Conservation (phyloP, 2,888 invertebrate genomes). For the Emmelina monodactyla region DNA sequence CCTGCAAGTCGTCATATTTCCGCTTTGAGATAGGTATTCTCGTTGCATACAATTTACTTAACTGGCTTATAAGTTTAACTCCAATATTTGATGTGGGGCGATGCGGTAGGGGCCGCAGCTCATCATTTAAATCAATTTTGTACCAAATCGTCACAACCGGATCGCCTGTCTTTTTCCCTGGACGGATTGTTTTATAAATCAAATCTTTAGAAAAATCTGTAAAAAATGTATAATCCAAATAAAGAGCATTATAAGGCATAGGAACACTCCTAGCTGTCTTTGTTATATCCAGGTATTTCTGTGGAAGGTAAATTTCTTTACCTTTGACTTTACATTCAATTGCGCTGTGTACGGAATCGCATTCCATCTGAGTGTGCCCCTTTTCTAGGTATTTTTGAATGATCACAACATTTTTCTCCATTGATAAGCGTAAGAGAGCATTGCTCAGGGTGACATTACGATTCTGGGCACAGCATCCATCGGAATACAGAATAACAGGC, state of each 20-base stretch:
- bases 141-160: slow-evolving; percentile 9
- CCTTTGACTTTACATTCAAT: slow-evolving; percentile 25
- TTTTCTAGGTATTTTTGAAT: too few relatives aligned
- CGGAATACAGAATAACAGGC: too few relatives aligned
- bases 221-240: slow-evolving; percentile 15
- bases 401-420: too few relatives aligned
- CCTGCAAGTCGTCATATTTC: slow-evolving; percentile 19
- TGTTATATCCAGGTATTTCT: slow-evolving; percentile 13
- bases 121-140: slow-evolving; percentile 11
- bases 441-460: too few relatives aligned
- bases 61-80: slow-evolving; percentile 13
- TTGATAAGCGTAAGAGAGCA: too few relatives aligned
- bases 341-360: slow-evolving; percentile 27
- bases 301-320: slow-evolving; percentile 15
- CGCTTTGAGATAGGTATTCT: slow-evolving; percentile 17
- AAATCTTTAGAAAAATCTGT: slow-evolving; percentile 13
- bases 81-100: slow-evolving; percentile 12
- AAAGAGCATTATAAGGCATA: slow-evolving; percentile 7
- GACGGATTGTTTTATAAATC: slow-evolving; percentile 12
- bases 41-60: slow-evolving; percentile 16
- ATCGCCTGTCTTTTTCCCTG: slow-evolving; percentile 14
- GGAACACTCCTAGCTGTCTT: slow-evolving; percentile 15
- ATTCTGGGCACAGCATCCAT: too few relatives aligned
- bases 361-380: too few relatives aligned
- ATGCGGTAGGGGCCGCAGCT: slow-evolving; percentile 13